phyloP scores from a whole-genome alignment of 2,113 vertebrate species.

The Arenaria interpres region DNA sequence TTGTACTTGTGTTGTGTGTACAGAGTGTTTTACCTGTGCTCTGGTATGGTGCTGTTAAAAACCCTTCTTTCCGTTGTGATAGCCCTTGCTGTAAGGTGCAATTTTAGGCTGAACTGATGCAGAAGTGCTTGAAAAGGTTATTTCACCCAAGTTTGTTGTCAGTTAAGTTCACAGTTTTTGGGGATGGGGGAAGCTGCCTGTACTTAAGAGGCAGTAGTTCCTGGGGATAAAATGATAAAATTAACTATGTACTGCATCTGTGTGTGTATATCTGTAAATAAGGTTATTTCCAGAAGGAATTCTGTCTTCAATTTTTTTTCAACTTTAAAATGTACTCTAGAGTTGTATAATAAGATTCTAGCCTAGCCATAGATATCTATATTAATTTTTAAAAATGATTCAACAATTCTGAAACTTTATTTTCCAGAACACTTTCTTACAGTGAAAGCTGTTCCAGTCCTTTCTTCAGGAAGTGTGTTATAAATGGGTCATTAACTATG shows the following conservation, averaged over 20 bases:
- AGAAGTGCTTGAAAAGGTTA: neutral
- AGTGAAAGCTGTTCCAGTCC: neutral
- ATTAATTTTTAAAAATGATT: neutral
- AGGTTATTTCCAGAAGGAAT: neutral
- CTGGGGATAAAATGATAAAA: neutral
- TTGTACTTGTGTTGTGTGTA: neutral
- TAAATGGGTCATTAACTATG: neutral
- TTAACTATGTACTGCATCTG: neutral
- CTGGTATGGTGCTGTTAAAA: neutral
- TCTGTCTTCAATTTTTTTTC: neutral
- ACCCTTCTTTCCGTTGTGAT: neutral
- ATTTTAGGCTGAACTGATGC: neutral
- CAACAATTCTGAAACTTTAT: neutral
- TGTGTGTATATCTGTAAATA: neutral
- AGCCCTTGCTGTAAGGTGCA: neutral
- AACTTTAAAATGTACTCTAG: neutral
- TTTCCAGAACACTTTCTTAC: neutral
- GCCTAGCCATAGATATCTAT: neutral
- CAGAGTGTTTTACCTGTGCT: neutral
- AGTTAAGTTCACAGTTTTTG: neutral
- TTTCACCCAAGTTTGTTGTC: neutral
- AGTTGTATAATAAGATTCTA: neutral
- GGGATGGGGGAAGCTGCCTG: neutral
- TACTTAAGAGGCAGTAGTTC: neutral
- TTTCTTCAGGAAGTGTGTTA: neutral